Percentiles rank a stretch among this genome's conserved stretches.
Conservation (phyloP, 1,140 invertebrate genomes). For the Drosophila azteca region DNA sequence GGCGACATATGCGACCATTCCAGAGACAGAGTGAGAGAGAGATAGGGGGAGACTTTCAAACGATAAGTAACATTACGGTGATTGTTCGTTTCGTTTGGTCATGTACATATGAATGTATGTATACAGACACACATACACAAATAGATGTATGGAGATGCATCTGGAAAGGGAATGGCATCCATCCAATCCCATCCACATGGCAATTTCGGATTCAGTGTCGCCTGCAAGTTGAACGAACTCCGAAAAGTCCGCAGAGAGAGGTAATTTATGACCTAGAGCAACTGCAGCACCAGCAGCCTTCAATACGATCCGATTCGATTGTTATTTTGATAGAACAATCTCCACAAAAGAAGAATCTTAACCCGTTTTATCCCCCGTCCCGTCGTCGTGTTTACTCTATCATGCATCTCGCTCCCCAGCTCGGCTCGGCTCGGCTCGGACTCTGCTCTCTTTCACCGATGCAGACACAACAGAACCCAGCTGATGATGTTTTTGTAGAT, state of each 20-base stretch:
- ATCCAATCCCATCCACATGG: no score
- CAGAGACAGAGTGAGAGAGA: slow-evolving; percentile 17
- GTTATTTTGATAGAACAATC: slow-evolving; percentile 53
- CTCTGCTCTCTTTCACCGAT: slow-evolving; percentile 13
- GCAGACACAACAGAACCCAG: slow-evolving; percentile 74
- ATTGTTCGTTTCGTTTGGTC: no score
- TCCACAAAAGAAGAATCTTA: slow-evolving; percentile 12
- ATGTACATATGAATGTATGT: slow-evolving; percentile 2
- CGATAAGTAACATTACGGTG: slow-evolving; percentile 21
- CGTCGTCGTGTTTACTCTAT: slow-evolving; percentile 25
- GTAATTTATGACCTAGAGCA: slow-evolving; percentile 72
- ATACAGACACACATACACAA: slow-evolving; percentile 2
- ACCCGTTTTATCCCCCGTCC: slow-evolving; percentile 44
- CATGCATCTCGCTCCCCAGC: neutral
- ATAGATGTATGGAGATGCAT: neutral
- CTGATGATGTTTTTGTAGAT: slow-evolving; percentile 77
- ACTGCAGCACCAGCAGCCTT: slow-evolving; percentile 44
- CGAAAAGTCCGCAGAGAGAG: slow-evolving; percentile 24
- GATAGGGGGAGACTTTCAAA: slow-evolving; percentile 10
- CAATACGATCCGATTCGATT: slow-evolving; percentile 23
- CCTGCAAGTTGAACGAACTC: slow-evolving; percentile 67
- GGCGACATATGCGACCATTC: slow-evolving; percentile 31
- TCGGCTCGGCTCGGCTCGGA: neutral
- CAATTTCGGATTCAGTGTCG: slow-evolving; percentile 22
- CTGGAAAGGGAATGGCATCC: no score